phyloP scores from a whole-genome alignment of 2,797 vertebrate genomes.

The Syngnathus acus region DNA sequence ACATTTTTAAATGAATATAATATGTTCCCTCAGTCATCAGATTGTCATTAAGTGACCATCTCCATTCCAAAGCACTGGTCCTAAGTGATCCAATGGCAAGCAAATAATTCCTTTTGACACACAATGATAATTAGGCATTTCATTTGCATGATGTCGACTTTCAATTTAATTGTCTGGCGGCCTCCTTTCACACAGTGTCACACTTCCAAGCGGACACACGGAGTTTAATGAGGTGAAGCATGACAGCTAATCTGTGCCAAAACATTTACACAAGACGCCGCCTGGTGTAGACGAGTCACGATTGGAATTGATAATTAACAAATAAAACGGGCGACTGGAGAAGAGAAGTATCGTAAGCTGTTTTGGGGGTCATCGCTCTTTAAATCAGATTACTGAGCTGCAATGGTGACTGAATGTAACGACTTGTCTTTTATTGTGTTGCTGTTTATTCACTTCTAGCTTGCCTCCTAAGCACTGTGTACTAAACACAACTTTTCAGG shows the following conservation, averaged over 20 bases:
- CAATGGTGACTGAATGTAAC: slow-evolving; percentile 29
- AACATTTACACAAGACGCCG: slow-evolving; percentile 23
- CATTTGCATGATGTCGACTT: slow-evolving; percentile 48
- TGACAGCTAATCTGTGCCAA: slow-evolving; percentile 48
- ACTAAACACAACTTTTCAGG: background rate
- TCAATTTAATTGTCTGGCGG: slow-evolving; percentile 45
- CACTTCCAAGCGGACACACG: slow-evolving; percentile 41
- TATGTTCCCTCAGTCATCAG: background rate
- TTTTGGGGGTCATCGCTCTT: slow-evolving; percentile 6
- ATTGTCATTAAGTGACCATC: background rate
- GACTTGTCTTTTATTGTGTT: background rate
- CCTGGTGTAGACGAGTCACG: background rate
- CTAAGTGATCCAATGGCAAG: slow-evolving; percentile 1
- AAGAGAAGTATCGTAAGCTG: background rate
- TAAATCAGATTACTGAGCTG: background rate
- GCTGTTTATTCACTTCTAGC: background rate
- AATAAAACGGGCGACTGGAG: background rate
- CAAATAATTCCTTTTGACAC: slow-evolving; percentile 13
- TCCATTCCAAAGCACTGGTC: background rate
- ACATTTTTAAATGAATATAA: background rate
- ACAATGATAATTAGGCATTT: slow-evolving; percentile 12
- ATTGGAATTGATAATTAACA: slow-evolving; percentile 18
- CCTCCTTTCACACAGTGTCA: slow-evolving; percentile 27
- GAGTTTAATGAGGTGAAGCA: slow-evolving; percentile 52
- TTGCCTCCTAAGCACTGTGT: background rate